These are phyloP conservation scores for Rhineura floridana DNA, from an alignment of 2,113 vertebrate species.

Conservation along the genomic window DNA sequence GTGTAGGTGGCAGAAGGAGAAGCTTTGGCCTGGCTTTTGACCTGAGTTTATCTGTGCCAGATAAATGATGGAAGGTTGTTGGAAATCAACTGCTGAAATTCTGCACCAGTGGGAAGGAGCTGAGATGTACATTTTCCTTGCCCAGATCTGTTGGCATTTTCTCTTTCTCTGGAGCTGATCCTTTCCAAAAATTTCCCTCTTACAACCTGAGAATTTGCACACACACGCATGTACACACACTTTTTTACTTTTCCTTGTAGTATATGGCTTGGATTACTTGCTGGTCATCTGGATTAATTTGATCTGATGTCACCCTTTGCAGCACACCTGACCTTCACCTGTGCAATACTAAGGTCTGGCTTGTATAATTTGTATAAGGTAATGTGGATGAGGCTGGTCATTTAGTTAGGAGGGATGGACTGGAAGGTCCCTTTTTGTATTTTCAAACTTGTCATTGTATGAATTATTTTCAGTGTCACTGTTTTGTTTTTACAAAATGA, in stretches of 20 bases:
- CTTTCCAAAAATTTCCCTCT: neutral
- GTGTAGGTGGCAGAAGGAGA: neutral
- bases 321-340: neutral
- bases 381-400: too few species aligned
- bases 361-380: neutral
- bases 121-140: conserved; percentile 11
- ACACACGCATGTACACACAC: neutral
- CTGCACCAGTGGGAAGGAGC: neutral
- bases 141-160: neutral
- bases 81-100: neutral
- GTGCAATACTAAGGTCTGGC: neutral
- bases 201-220: neutral
- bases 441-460: neutral
- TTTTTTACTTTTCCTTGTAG: neutral
- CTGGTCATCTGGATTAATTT: neutral
- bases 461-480: neutral
- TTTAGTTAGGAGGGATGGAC: neutral
- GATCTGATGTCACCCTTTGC: neutral
- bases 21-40: neutral
- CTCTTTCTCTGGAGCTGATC: neutral
- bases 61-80: neutral
- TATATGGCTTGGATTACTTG: neutral
- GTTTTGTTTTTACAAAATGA: neutral
- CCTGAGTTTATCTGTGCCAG: neutral
- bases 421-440: neutral